Evolutionary conservation across 2,888 invertebrate species (phyloP).

Genomic region (Eupelmus urozonus): DNA sequence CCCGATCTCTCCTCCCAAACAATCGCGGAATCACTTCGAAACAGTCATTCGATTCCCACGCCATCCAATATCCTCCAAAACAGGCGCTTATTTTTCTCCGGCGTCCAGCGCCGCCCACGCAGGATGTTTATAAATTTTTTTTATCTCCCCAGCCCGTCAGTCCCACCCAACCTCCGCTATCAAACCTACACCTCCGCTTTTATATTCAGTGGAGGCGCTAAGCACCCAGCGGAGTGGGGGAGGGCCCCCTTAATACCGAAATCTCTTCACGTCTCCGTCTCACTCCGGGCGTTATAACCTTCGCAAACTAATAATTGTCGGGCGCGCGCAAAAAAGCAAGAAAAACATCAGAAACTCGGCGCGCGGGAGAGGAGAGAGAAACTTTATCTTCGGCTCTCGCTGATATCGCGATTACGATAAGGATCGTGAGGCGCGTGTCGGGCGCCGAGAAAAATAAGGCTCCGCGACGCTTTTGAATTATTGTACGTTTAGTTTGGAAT

Average conservation of each 20-base stretch:
- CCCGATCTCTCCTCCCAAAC: too few species aligned
- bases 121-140: neutral
- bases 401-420: neutral
- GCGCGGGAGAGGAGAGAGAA: neutral
- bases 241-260: constrained; percentile 24
- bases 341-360: neutral
- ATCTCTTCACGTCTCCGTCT: constrained; percentile 19
- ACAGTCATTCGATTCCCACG: constrained; percentile 25
- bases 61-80: constrained; percentile 6
- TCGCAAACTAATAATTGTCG: constrained; percentile 28
- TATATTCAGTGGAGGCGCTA: neutral
- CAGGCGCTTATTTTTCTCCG: neutral
- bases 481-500: too few species aligned
- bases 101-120: neutral
- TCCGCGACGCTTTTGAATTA: too few species aligned
- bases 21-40: too few species aligned
- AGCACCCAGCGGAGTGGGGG: neutral
- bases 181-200: too few species aligned
- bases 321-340: neutral
- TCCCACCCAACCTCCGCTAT: too few species aligned
- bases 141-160: neutral
- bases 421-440: neutral
- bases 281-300: neutral
- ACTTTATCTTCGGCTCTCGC: neutral
- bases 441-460: too few species aligned